Percentiles rank a stretch among this genome's conserved stretches.
Evolutionary conservation across 2,888 invertebrate species (phyloP).

Genomic region (Pollenia griseotomentosa): DNA sequence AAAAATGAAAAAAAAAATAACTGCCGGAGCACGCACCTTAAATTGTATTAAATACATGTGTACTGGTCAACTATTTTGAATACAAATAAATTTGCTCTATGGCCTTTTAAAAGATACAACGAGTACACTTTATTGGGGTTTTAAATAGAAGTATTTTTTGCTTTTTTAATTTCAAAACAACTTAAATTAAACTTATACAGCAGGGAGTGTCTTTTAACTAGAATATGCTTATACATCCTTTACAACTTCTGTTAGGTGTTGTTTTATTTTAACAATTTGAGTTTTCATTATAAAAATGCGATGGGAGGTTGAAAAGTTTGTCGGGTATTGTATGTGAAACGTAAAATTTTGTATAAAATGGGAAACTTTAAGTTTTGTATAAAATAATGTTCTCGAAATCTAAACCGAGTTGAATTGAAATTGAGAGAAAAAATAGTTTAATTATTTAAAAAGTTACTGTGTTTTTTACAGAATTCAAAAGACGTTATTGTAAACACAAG

Average conservation of each 20-base stretch:
- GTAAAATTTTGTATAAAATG: too few relatives aligned
- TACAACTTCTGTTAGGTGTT: conserved; percentile 69
- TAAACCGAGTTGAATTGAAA: too few relatives aligned
- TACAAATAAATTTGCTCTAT: conserved; percentile 8
- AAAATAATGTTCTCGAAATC: too few relatives aligned
- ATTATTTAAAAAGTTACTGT: too few relatives aligned
- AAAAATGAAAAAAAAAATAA: neutral
- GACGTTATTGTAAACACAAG: too few relatives aligned
- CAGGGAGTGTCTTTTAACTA: conserved; percentile 78
- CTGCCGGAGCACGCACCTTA: conserved; percentile 20
- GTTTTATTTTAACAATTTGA: conserved; percentile 36
- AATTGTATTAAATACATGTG: neutral
- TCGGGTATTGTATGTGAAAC: too few relatives aligned
- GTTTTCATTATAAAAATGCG: neutral
- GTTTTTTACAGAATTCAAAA: too few relatives aligned
- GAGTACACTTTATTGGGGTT: neutral
- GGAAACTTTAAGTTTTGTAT: too few relatives aligned
- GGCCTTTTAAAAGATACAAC: conserved; percentile 10
- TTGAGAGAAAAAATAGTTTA: too few relatives aligned
- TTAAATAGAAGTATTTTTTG: conserved; percentile 20
- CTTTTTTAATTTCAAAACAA: conserved; percentile 38
- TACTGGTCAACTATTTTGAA: neutral
- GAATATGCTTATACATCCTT: conserved; percentile 74
- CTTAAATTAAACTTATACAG: conserved; percentile 64
- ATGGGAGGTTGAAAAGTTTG: neutral